Evolutionary conservation across 1,140 invertebrate genomes (phyloP).

Genomic region (Micrasema minimum): DNA sequence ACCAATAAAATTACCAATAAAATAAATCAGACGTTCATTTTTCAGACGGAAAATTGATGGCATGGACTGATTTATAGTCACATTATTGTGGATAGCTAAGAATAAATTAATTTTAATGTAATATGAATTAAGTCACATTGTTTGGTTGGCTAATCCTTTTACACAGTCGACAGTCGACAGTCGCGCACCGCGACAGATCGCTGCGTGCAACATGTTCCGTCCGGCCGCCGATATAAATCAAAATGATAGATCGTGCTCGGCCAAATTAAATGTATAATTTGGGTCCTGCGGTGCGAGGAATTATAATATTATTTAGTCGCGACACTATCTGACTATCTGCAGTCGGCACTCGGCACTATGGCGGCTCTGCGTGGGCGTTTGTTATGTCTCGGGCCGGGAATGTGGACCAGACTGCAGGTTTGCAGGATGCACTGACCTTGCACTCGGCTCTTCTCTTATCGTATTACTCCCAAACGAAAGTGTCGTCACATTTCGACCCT

Average conservation of each 20-base stretch:
- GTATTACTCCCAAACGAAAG: background rate
- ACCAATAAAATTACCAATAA: too few relatives aligned
- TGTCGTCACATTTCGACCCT: background rate
- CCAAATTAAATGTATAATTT: constrained; percentile 25
- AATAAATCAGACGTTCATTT: too few relatives aligned
- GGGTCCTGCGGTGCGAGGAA: background rate
- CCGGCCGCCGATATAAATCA: constrained; percentile 19
- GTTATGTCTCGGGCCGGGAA: constrained; percentile 31
- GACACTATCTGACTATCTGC: too few relatives aligned
- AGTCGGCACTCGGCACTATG: background rate
- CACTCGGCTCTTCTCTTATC: background rate
- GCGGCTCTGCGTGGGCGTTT: constrained; percentile 18
- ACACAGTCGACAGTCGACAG: too few relatives aligned
- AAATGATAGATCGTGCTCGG: background rate
- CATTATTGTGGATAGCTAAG: too few relatives aligned
- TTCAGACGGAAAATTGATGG: too few relatives aligned
- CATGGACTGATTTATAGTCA: too few relatives aligned
- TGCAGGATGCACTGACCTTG: constrained; percentile 11
- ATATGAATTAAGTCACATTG: too few relatives aligned
- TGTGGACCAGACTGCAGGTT: constrained; percentile 8
- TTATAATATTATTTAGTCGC: too few relatives aligned
- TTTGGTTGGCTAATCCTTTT: too few relatives aligned
- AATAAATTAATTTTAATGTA: too few relatives aligned
- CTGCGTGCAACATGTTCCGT: background rate
- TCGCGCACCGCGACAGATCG: background rate